Percentiles rank a stretch among this genome's conserved stretches.
Evolutionary conservation across 2,797 vertebrate species (phyloP).

Genomic region (Echeneis naucrates): DNA sequence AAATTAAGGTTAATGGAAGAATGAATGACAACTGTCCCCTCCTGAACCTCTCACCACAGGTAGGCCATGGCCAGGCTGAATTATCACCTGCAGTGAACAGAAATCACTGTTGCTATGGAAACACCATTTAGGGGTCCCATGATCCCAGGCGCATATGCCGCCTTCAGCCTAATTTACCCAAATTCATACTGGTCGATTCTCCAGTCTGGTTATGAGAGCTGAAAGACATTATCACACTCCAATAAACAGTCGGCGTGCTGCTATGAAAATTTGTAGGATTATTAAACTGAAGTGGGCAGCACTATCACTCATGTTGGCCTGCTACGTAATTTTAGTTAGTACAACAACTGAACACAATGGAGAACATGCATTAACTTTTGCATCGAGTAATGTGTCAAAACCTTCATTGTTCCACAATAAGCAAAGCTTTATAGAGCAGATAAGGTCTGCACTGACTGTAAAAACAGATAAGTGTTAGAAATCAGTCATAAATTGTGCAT

Average conservation of each 20-base stretch:
- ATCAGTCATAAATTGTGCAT: not conserved
- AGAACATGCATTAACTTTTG: conserved; percentile 1
- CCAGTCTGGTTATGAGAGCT: conserved; percentile 21
- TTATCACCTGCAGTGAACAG: conserved; percentile 55
- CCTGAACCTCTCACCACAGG: conserved; percentile 33
- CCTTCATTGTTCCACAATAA: not conserved
- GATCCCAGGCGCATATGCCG: conserved; percentile 35
- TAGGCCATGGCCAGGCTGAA: conserved; percentile 45
- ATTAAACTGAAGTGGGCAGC: conserved; percentile 19
- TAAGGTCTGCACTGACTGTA: too few relatives aligned
- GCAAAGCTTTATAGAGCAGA: too few relatives aligned
- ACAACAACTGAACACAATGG: not conserved
- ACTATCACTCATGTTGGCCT: not conserved
- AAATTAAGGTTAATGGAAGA: conserved; percentile 54
- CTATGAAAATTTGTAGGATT: conserved; percentile 30
- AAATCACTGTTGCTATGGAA: conserved; percentile 76
- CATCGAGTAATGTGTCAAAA: not conserved
- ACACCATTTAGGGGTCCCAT: conserved; percentile 66
- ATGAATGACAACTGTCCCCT: conserved; percentile 20
- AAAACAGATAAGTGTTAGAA: not conserved
- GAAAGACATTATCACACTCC: conserved; percentile 29
- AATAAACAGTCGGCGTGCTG: conserved; percentile 36
- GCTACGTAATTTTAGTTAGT: not conserved
- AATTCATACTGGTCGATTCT: conserved; percentile 42
- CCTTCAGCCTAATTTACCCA: conserved; percentile 60